These are phyloP conservation scores for Eubasilissa splendida DNA, from an alignment of 2,888 invertebrate genomes.

Conservation along the genomic window DNA sequence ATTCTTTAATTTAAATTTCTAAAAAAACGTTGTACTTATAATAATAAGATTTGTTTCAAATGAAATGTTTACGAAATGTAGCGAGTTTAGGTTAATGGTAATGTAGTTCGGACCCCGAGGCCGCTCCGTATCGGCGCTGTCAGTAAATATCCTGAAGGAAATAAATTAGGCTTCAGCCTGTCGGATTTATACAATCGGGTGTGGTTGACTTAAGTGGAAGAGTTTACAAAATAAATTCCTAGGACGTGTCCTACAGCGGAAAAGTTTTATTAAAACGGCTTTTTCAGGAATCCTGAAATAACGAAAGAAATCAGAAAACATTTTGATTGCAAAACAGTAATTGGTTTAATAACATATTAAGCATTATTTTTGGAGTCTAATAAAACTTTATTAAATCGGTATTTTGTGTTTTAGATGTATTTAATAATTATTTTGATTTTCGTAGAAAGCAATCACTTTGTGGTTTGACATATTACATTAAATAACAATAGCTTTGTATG, in stretches of 20 bases:
- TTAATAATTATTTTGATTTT: too few species aligned
- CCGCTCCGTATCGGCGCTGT: background rate
- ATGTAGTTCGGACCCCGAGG: slow-evolving; percentile 3
- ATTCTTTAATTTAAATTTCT: too few species aligned
- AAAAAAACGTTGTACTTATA: too few species aligned
- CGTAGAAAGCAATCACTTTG: too few species aligned
- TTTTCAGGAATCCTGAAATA: too few species aligned
- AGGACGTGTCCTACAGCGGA: background rate
- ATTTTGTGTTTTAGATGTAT: too few species aligned
- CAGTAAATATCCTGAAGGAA: slow-evolving; percentile 14
- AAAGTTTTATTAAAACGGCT: too few species aligned
- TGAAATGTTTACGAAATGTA: background rate
- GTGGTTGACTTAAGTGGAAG: slow-evolving; percentile 23
- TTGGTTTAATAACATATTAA: background rate
- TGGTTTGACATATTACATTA: too few species aligned
- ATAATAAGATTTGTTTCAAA: background rate
- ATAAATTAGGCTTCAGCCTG: slow-evolving; percentile 13
- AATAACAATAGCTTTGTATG: too few species aligned
- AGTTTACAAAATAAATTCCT: slow-evolving; percentile 13
- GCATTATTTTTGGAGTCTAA: too few species aligned
- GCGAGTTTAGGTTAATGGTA: background rate
- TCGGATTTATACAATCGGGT: slow-evolving; percentile 22
- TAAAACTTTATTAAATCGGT: too few species aligned
- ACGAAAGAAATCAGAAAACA: background rate
- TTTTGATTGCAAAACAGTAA: background rate